These are phyloP conservation scores for Chloropsis cyanopogon DNA, from an alignment of 2,113 vertebrate genomes.

Conservation along the genomic window DNA sequence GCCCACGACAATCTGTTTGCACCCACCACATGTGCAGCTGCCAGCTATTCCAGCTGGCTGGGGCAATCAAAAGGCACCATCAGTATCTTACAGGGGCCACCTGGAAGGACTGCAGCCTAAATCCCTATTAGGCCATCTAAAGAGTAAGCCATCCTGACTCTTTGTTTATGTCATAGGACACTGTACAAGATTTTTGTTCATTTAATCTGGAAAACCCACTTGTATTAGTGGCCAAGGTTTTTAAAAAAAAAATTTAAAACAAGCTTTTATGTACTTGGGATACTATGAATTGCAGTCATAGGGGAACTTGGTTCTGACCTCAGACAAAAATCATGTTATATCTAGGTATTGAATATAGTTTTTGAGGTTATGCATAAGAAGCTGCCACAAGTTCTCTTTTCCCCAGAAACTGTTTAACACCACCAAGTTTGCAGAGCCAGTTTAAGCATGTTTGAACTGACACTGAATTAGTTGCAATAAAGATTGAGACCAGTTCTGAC, in stretches of 20 bases:
- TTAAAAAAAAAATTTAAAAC: background rate
- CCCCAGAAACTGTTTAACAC: background rate
- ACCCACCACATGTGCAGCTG: background rate
- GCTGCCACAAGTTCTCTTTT: background rate
- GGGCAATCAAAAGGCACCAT: background rate
- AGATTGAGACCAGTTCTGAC: background rate
- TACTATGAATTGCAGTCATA: background rate
- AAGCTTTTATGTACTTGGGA: background rate
- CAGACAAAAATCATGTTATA: background rate
- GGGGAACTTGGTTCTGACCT: background rate
- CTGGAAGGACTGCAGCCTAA: background rate
- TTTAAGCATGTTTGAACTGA: background rate
- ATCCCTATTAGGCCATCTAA: background rate
- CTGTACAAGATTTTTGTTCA: background rate
- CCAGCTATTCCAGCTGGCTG: background rate
- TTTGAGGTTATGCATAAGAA: background rate
- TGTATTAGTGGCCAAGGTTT: background rate
- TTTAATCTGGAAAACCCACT: background rate
- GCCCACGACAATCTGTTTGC: background rate
- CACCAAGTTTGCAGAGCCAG: background rate
- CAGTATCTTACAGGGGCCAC: background rate
- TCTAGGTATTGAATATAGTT: background rate
- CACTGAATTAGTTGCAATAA: background rate
- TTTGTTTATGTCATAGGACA: background rate
- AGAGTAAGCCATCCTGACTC: background rate